phyloP scores from a whole-genome alignment of 2,797 vertebrate species.

The Vipera ursinii region DNA sequence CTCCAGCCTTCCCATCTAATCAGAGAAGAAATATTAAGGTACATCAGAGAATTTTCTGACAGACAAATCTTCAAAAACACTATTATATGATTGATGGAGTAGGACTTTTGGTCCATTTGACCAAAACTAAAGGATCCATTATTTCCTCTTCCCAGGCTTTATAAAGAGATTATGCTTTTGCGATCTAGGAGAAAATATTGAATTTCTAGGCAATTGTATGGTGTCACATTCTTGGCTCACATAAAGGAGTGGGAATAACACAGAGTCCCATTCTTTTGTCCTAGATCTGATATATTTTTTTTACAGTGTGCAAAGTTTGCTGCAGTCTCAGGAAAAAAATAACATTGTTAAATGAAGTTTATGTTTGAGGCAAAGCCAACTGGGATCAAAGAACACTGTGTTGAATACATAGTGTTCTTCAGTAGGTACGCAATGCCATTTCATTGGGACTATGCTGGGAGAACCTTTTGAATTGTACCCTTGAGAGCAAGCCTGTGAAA shows the following conservation, averaged over 20 bases:
- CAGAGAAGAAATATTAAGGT: conserved; percentile 8
- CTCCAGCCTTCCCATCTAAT: conserved; percentile 44
- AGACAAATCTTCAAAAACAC: conserved; percentile 38
- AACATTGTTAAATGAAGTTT: conserved; percentile 60
- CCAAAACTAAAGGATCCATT: conserved; percentile 49
- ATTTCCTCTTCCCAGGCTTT: conserved; percentile 45
- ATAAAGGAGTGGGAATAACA: conserved; percentile 52
- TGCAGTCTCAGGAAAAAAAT: conserved; percentile 52
- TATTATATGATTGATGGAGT: conserved; percentile 28
- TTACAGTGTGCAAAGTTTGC: conserved; percentile 57
- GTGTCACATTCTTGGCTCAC: conserved; percentile 59
- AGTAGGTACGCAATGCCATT: conserved; percentile 51
- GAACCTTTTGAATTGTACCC: conserved; percentile 47
- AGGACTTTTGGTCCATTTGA: conserved; percentile 11
- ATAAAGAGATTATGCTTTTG: conserved; percentile 63
- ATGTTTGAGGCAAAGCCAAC: conserved; percentile 47
- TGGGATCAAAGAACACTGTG: conserved; percentile 53
- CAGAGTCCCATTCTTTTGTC: conserved; percentile 64
- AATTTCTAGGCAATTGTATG: conserved; percentile 65
- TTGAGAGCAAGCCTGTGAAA: conserved; percentile 40
- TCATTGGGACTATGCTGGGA: conserved; percentile 45
- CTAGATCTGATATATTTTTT: conserved; percentile 52
- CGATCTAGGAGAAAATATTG: conserved; percentile 57
- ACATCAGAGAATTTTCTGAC: conserved; percentile 32
- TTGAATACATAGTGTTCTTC: conserved; percentile 60